Conservation (phyloP, 2,113 vertebrate species). For the Myanophis thanlyinensis region DNA sequence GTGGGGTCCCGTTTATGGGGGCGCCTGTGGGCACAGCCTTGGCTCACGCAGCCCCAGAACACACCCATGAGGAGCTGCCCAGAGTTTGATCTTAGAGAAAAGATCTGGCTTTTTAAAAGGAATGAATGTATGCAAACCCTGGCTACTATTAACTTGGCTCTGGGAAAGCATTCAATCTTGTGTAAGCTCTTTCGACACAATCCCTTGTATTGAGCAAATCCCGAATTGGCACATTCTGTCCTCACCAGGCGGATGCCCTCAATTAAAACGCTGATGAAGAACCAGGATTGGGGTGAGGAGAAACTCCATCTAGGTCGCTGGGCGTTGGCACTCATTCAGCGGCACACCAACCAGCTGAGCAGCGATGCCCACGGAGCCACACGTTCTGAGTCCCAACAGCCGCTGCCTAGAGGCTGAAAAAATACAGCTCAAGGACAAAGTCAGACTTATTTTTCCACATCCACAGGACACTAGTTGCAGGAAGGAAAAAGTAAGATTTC, state of each 20-base stretch:
- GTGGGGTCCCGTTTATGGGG: too few species aligned
- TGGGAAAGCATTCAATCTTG: not conserved
- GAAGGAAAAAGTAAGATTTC: not conserved
- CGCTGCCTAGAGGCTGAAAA: not conserved
- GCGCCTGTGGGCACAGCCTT: not conserved
- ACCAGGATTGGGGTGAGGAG: not conserved
- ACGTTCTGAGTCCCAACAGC: not conserved
- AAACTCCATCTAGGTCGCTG: not conserved
- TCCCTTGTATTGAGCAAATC: not conserved
- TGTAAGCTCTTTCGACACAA: not conserved
- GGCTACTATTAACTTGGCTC: not conserved
- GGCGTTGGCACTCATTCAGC: not conserved
- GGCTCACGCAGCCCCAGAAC: not conserved
- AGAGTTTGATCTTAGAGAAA: not conserved
- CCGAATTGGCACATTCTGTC: accelerated
- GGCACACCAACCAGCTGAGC: not conserved
- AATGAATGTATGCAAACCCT: not conserved
- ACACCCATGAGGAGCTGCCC: too few species aligned
- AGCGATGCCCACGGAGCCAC: not conserved
- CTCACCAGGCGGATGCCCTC: not conserved
- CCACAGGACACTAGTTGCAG: too few species aligned
- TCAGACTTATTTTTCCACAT: not conserved
- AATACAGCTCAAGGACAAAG: not conserved
- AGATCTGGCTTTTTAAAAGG: not conserved
- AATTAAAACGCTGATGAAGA: not conserved